Percentiles rank a stretch among this genome's conserved stretches.
Evolutionary conservation across 2,113 vertebrate species (phyloP).

Genomic region (Chionomys nivalis): DNA sequence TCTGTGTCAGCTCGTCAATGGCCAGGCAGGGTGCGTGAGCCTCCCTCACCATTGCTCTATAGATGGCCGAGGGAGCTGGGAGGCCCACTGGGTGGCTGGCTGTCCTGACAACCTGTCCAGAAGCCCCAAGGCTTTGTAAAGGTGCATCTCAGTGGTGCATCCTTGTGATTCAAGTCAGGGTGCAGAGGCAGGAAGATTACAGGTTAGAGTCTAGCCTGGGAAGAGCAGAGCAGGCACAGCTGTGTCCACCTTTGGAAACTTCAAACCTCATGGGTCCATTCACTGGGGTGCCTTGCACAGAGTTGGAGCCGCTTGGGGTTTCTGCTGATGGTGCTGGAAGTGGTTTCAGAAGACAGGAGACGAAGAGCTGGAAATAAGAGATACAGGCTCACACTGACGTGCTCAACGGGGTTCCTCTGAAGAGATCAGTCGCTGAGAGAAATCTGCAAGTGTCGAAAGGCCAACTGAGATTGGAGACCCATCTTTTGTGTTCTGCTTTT

Average conservation of each 20-base stretch:
- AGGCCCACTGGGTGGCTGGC: rapidly evolving
- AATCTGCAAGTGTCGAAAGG: neutral
- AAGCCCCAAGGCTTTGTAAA: neutral
- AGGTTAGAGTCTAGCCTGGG: neutral
- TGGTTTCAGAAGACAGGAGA: neutral
- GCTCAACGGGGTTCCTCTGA: neutral
- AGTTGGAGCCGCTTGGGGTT: neutral
- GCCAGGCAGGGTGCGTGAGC: no score
- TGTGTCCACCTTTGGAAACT: neutral
- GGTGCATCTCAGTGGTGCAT: neutral
- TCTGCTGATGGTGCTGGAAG: no score
- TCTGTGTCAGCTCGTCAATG: neutral
- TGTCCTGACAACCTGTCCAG: neutral
- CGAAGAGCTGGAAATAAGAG: rapidly evolving
- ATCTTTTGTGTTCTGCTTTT: slow-evolving; percentile 52
- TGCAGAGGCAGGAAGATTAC: neutral
- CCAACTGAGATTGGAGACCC: neutral
- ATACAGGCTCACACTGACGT: rapidly evolving
- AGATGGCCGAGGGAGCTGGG: neutral
- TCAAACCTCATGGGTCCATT: neutral
- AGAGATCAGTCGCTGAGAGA: neutral
- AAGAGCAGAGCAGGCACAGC: neutral
- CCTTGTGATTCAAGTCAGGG: neutral
- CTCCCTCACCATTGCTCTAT: neutral
- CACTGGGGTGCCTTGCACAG: neutral